Evolutionary conservation across 64 coral and sea anemone genomes (phyloP).

Genomic region (Stylophora pistillata): DNA sequence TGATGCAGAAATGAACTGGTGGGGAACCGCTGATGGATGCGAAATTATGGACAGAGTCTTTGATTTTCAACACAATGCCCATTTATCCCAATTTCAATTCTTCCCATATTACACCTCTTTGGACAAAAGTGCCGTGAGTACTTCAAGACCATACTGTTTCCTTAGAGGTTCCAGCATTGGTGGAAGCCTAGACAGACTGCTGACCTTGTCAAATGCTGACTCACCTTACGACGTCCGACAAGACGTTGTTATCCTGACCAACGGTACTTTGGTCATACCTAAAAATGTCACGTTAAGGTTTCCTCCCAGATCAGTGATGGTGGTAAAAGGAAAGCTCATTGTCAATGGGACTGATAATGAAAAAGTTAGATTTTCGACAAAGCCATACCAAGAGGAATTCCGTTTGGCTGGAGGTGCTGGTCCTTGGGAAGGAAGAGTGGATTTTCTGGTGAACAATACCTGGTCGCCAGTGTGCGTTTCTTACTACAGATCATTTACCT

Average conservation of each 20-base stretch:
- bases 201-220: not conserved
- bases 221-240: conserved; percentile 59
- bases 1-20: too few relatives aligned
- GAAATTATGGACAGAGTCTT: conserved; percentile 58
- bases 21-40: too few relatives aligned
- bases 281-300: conserved; percentile 61
- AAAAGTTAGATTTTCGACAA: conserved; percentile 50
- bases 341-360: conserved; percentile 34
- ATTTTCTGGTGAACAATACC: conserved; percentile 42
- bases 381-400: not conserved
- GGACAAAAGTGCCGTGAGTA: not conserved
- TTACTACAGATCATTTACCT: not conserved
- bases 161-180: too few relatives aligned
- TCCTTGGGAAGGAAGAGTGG: conserved; percentile 69
- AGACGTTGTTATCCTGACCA: conserved; percentile 62
- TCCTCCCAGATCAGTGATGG: too few relatives aligned
- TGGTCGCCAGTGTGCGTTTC: conserved; percentile 52
- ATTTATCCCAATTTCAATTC: conserved; percentile 49
- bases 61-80: conserved; percentile 62
- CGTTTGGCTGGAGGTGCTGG: conserved; percentile 59
- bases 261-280: conserved; percentile 44
- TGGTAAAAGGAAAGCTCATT: conserved; percentile 69
- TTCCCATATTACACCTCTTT: conserved; percentile 54
- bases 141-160: conserved; percentile 36
- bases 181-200: conserved; percentile 48